A percentile compares a stretch with the other conserved stretches of the same genome.
Conservation (phyloP, 2,888 invertebrate genomes). For the Caenorhabditis auriculariae region DNA sequence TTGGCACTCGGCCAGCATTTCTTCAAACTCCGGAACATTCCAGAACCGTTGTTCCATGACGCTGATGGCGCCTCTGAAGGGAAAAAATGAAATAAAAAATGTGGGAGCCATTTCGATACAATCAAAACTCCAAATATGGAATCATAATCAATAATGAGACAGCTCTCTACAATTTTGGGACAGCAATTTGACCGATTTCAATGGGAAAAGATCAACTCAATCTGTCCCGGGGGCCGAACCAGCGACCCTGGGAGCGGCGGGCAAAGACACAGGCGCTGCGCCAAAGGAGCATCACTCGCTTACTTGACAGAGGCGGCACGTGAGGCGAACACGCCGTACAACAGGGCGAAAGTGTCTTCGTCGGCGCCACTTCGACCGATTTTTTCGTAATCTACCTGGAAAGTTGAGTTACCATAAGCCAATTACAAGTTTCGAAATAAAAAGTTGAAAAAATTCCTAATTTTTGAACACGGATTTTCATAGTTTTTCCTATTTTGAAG, state of each 20-base stretch:
- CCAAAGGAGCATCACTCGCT: conserved; percentile 5
- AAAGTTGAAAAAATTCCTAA: too few species aligned
- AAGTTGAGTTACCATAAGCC: not conserved
- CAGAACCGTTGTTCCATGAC: conserved; percentile 57
- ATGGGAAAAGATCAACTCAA: conserved; percentile 18
- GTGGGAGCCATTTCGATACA: conserved; percentile 8
- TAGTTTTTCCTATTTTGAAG: too few species aligned
- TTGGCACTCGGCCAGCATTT: conserved; percentile 58
- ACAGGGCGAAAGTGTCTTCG: conserved; percentile 58
- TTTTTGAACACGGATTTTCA: too few species aligned
- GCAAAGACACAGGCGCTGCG: conserved; percentile 4
- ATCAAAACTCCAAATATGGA: not conserved
- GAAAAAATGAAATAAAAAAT: too few species aligned
- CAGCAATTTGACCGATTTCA: conserved; percentile 24
- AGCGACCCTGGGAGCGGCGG: not conserved
- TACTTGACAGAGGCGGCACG: conserved; percentile 55
- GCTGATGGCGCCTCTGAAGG: conserved; percentile 49
- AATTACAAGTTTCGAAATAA: not conserved
- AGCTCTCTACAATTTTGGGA: conserved; percentile 21
- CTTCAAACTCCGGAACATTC: conserved; percentile 53
- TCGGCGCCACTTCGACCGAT: conserved; percentile 43
- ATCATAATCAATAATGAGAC: not conserved
- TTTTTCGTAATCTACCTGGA: conserved; percentile 40
- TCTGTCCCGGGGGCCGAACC: conserved; percentile 12
- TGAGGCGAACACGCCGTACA: conserved; percentile 61